phyloP scores from a whole-genome alignment of 2,888 invertebrate species.

The Tolmerus cingulatus region DNA sequence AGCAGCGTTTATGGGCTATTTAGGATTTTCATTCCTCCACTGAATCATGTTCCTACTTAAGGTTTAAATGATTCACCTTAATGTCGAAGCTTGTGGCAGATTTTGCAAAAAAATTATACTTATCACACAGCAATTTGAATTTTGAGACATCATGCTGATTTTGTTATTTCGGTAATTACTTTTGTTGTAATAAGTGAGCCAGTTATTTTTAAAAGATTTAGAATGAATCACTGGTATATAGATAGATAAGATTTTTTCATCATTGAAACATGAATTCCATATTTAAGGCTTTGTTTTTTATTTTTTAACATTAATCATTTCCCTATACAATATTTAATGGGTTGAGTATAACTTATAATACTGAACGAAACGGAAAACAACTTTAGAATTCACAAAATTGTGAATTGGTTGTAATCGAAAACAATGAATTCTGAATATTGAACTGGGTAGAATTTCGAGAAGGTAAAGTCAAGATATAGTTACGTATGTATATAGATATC shows the following conservation, averaged over 20 bases:
- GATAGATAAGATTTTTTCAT: neutral
- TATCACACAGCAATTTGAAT: neutral
- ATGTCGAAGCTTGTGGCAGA: neutral
- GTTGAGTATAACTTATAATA: too few relatives aligned
- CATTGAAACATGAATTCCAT: too few relatives aligned
- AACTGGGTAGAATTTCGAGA: too few relatives aligned
- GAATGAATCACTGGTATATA: neutral
- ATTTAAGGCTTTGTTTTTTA: too few relatives aligned
- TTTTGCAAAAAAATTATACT: neutral
- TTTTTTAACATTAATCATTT: too few relatives aligned
- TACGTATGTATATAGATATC: too few relatives aligned
- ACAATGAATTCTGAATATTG: too few relatives aligned
- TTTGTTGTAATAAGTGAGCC: neutral
- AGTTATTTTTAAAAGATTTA: neutral
- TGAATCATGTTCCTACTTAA: neutral
- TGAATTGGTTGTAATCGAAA: too few relatives aligned
- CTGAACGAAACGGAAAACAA: too few relatives aligned
- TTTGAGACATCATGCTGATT: neutral
- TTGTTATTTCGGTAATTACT: neutral
- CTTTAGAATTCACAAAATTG: too few relatives aligned
- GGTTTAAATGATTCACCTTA: neutral
- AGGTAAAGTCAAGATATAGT: too few relatives aligned
- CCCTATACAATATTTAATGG: too few relatives aligned
- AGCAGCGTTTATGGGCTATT: neutral
- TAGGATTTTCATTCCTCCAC: neutral